Evolutionary conservation across 2,113 vertebrate genomes (phyloP).

Genomic region (Setophaga coronata): DNA sequence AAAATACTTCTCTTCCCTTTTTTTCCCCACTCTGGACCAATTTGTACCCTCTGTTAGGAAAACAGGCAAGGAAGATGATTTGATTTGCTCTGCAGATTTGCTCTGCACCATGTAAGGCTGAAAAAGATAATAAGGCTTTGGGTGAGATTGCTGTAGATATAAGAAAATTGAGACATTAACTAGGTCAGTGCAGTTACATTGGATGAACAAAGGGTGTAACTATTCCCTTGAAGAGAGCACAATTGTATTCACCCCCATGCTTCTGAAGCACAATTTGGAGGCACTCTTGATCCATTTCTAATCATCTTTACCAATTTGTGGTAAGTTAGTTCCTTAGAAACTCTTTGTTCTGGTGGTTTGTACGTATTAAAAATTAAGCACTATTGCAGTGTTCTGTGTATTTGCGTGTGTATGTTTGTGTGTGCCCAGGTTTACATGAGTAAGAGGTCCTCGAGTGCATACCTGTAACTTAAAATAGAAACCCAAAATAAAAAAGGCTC

Average conservation of each 20-base stretch:
- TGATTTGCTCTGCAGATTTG: not conserved
- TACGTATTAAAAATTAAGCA: fast-evolving
- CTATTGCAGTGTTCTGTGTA: not conserved
- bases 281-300: not conserved
- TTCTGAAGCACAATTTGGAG: not conserved
- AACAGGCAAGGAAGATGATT: not conserved
- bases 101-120: not conserved
- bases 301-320: not conserved
- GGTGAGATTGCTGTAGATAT: not conserved
- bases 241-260: not conserved
- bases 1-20: not conserved
- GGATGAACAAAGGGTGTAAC: not conserved
- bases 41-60: not conserved
- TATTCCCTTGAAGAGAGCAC: not conserved
- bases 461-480: not conserved
- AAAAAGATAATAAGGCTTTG: not conserved
- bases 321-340: not conserved
- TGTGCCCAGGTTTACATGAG: fast-evolving
- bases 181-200: not conserved
- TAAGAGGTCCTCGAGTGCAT: not conserved
- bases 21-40: not conserved
- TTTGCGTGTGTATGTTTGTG: too few species aligned
- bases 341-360: not conserved
- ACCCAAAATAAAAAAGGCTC: not conserved
- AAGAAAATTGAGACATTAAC: not conserved